Percentiles rank a stretch among this genome's conserved stretches.
Evolutionary conservation across 2,888 invertebrate genomes (phyloP).

Genomic region (Lycaena phlaeas): DNA sequence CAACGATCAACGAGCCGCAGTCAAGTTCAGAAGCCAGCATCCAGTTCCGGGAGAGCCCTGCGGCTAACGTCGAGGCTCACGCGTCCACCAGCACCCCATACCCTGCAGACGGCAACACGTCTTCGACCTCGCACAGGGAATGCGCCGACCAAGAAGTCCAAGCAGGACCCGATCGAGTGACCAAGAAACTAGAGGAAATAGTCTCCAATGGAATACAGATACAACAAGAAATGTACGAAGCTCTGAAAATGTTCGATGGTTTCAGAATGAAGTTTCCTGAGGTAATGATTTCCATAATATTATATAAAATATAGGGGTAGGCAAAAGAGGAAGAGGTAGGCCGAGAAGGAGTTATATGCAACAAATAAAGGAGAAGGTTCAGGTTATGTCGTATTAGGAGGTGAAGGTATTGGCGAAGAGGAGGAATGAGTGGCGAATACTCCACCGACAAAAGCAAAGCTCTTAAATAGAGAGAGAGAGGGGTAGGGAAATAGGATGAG

Average conservation of each 20-base stretch:
- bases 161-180: not conserved
- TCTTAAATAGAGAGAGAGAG: no score
- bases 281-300: not conserved
- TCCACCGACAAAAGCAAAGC: no score
- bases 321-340: not conserved
- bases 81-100: not conserved
- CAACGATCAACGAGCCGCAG: not conserved
- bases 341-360: no score
- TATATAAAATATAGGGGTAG: not conserved
- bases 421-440: no score
- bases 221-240: not conserved
- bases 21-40: not conserved
- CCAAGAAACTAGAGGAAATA: not conserved
- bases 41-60: not conserved
- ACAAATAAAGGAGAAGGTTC: no score
- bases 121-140: not conserved
- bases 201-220: not conserved
- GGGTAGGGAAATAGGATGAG: no score
- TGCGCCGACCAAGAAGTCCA: not conserved
- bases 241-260: slow-evolving; percentile 1
- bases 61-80: not conserved
- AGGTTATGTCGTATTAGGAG: no score
- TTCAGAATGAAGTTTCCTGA: not conserved
- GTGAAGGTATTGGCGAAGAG: no score
- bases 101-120: not conserved